A percentile compares a stretch with the other conserved stretches of the same genome.
phyloP scores from a whole-genome alignment of 2,888 invertebrate species.

The Drosophila rellima region DNA sequence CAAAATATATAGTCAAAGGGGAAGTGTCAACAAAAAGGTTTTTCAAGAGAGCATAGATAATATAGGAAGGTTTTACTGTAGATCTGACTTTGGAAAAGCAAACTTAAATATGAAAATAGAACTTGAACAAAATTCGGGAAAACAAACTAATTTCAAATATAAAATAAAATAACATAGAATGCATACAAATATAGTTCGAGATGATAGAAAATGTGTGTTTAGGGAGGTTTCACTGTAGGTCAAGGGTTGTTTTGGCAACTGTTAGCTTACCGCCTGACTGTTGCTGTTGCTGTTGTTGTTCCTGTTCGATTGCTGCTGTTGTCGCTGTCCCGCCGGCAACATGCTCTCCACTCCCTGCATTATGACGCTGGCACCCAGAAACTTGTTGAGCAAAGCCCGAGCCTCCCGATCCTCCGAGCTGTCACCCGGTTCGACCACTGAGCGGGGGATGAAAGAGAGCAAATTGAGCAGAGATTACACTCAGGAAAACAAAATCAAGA shows the following conservation, averaged over 20 bases:
- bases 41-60: too few species aligned
- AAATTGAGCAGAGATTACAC: too few species aligned
- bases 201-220: not conserved
- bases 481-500: not conserved
- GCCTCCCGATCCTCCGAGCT: constrained; percentile 90
- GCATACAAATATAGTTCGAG: not conserved
- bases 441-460: not conserved
- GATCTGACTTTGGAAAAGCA: too few species aligned
- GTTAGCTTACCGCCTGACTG: constrained; percentile 81
- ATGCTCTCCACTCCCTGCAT: constrained; percentile 91
- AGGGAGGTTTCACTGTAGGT: not conserved
- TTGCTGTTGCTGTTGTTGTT: constrained; percentile 46
- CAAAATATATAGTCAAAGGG: not conserved
- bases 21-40: not conserved
- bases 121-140: too few species aligned
- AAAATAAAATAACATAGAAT: too few species aligned
- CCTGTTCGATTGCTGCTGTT: constrained; percentile 51
- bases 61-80: too few species aligned
- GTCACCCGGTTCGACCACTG: constrained; percentile 89
- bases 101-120: too few species aligned
- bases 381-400: constrained; percentile 92
- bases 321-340: constrained; percentile 77
- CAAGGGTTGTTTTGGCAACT: not conserved
- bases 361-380: constrained; percentile 92
- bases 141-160: too few species aligned